Percentiles rank a stretch among this genome's conserved stretches.
phyloP scores from a whole-genome alignment of 2,888 invertebrate genomes.

The Ectobius pallidus region DNA sequence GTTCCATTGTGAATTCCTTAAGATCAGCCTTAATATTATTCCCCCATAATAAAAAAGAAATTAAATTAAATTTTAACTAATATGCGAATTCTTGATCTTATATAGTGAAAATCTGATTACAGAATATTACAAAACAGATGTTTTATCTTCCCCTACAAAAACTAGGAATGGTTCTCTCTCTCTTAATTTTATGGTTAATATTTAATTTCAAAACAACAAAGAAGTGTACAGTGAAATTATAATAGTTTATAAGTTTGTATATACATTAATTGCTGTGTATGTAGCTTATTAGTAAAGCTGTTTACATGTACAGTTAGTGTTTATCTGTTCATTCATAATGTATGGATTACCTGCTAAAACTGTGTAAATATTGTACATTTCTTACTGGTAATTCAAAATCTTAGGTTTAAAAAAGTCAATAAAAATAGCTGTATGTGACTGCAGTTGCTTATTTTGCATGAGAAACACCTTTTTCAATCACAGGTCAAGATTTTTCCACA shows the following conservation, averaged over 20 bases:
- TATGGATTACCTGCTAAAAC: constrained; percentile 26
- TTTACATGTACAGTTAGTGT: constrained; percentile 39
- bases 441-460: neutral
- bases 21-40: too few relatives aligned
- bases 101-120: too few relatives aligned
- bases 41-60: too few relatives aligned
- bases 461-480: neutral
- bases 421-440: constrained; percentile 36
- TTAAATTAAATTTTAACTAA: too few relatives aligned
- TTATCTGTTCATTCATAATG: constrained; percentile 34
- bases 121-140: neutral
- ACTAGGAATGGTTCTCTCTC: neutral
- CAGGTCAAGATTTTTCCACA: constrained; percentile 11
- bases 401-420: constrained; percentile 33
- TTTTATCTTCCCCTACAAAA: neutral
- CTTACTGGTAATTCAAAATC: constrained; percentile 41
- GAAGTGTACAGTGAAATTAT: constrained; percentile 24
- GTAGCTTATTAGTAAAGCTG: constrained; percentile 35
- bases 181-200: constrained; percentile 15
- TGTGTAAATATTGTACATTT: constrained; percentile 44
- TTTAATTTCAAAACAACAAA: constrained; percentile 10
- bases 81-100: too few relatives aligned
- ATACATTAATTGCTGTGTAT: constrained; percentile 37
- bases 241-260: constrained; percentile 28
- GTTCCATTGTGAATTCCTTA: too few relatives aligned